Evolutionary conservation across 1,140 invertebrate genomes (phyloP).

Genomic region (Trachelipus rathkii): DNA sequence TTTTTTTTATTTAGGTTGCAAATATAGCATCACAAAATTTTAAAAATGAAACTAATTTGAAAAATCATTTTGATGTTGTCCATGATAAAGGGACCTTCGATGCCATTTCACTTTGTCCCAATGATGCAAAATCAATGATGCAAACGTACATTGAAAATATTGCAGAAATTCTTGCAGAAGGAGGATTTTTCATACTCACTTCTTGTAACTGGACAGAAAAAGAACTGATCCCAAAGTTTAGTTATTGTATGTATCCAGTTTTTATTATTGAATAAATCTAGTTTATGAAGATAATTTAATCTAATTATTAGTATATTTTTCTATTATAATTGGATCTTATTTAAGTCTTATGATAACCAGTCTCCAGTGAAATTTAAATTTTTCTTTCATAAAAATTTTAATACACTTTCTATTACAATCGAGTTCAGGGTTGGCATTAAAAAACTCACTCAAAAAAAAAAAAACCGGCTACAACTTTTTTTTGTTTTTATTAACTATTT

Average conservation of each 20-base stretch:
- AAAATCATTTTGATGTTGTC: constrained; percentile 59
- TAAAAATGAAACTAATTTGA: constrained; percentile 33
- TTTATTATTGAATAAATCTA: no score
- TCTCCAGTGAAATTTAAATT: constrained; percentile 32
- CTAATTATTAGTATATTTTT: not conserved
- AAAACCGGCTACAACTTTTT: no score
- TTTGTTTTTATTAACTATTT: no score
- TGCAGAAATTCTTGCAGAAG: constrained; percentile 50
- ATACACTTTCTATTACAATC: no score
- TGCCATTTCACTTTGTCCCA: constrained; percentile 75
- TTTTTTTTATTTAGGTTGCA: constrained; percentile 1
- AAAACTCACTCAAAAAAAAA: no score
- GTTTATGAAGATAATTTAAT: no score
- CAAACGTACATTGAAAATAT: constrained; percentile 67
- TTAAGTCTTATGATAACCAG: constrained; percentile 22
- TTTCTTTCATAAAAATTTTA: no score
- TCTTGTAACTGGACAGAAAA: constrained; percentile 92
- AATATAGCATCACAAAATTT: not conserved
- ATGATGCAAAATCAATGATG: constrained; percentile 61
- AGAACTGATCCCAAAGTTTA: constrained; percentile 71
- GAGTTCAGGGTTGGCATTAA: no score
- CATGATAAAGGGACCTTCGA: constrained; percentile 93
- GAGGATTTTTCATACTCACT: constrained; percentile 74
- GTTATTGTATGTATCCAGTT: constrained; percentile 51
- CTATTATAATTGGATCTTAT: not conserved